These are phyloP conservation scores for Barypeithes pellucidus DNA, from an alignment of 2,888 invertebrate genomes.

Conservation along the genomic window DNA sequence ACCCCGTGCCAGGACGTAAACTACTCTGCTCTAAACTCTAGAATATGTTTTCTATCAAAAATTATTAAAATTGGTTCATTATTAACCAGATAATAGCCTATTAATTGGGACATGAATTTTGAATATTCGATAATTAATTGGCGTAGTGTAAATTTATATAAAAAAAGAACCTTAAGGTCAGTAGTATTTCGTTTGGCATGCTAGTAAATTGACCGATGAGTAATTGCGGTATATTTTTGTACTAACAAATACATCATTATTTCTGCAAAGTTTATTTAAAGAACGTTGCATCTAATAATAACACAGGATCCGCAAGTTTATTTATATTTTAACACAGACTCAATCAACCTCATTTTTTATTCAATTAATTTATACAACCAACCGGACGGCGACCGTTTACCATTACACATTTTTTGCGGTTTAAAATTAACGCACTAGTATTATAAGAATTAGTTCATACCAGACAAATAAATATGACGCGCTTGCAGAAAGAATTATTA, in stretches of 20 bases:
- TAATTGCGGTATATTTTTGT: slow-evolving; percentile 4
- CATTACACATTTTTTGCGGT: slow-evolving; percentile 8
- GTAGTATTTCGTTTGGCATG: not conserved
- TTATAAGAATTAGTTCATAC: slow-evolving; percentile 20
- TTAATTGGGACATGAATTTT: too few relatives aligned
- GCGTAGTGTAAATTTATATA: too few relatives aligned
- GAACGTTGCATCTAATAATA: slow-evolving; percentile 22
- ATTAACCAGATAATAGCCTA: too few relatives aligned
- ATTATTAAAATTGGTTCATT: too few relatives aligned
- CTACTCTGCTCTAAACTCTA: too few relatives aligned
- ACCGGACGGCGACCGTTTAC: slow-evolving; percentile 7
- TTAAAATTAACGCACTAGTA: slow-evolving; percentile 35
- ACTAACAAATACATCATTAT: not conserved
- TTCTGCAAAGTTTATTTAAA: slow-evolving; percentile 8
- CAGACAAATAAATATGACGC: slow-evolving; percentile 37
- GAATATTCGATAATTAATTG: too few relatives aligned
- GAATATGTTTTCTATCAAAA: too few relatives aligned
- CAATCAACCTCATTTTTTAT: slow-evolving; percentile 35
- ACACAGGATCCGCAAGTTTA: slow-evolving; percentile 13
- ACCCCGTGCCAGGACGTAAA: too few relatives aligned
- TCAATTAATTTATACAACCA: slow-evolving; percentile 17
- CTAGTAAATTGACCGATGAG: not conserved
- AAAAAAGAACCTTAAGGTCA: too few relatives aligned
- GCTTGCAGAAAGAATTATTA: slow-evolving; percentile 35
- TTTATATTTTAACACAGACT: slow-evolving; percentile 20